These are phyloP conservation scores for Leguminivora glycinivorella DNA, from an alignment of 1,140 invertebrate genomes.

Conservation along the genomic window DNA sequence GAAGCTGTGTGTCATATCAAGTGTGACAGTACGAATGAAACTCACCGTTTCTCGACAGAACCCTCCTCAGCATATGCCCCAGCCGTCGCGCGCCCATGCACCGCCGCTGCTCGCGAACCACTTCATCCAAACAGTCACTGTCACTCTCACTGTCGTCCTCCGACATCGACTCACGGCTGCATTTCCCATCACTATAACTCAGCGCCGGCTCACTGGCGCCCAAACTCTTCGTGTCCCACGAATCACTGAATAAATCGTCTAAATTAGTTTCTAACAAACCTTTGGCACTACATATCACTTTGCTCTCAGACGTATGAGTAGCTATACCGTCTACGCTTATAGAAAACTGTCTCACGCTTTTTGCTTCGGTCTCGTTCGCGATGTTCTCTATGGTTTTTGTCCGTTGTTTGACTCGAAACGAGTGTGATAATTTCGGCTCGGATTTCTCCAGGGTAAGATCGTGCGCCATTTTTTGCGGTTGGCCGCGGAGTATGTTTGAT, in stretches of 20 bases:
- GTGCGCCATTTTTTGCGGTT: constrained; percentile 51
- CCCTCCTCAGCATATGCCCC: constrained; percentile 67
- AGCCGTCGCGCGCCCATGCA: constrained; percentile 69
- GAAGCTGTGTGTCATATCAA: no score
- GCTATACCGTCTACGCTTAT: constrained; percentile 69
- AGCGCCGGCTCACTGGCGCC: constrained; percentile 67
- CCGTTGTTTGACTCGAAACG: constrained; percentile 60
- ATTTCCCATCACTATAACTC: constrained; percentile 51
- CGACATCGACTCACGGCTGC: constrained; percentile 48
- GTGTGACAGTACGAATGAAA: constrained; percentile 2
- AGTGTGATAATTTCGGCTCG: constrained; percentile 54
- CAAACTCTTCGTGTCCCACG: constrained; percentile 61
- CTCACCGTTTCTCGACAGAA: constrained; percentile 74
- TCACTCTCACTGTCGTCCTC: constrained; percentile 67
- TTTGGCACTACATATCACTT: constrained; percentile 78
- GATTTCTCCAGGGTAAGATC: constrained; percentile 44
- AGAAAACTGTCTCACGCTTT: constrained; percentile 52
- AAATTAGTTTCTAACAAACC: constrained; percentile 77
- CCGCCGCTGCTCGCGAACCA: constrained; percentile 62
- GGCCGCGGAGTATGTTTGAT: constrained; percentile 70
- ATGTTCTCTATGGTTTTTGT: constrained; percentile 61
- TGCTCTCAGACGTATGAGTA: constrained; percentile 56
- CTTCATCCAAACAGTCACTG: constrained; percentile 66
- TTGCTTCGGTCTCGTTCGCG: constrained; percentile 44
- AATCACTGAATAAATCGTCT: constrained; percentile 72